Conservation (phyloP, 2,113 vertebrate genomes). For the Oryzias celebensis region DNA sequence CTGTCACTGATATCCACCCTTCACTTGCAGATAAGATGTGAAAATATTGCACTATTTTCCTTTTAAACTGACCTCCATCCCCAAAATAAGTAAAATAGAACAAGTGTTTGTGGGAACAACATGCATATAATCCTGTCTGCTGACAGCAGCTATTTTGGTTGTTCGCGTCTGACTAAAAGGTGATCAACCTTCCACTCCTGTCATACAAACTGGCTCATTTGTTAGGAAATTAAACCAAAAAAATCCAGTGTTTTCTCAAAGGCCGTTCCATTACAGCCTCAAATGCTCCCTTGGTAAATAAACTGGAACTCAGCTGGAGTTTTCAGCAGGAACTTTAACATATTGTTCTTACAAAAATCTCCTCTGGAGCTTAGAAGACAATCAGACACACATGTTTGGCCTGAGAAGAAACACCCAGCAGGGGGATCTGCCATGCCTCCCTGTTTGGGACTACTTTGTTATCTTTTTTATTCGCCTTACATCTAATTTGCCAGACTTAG, state of each 20-base stretch:
- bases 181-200: slow-evolving; percentile 32
- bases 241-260: slow-evolving; percentile 8
- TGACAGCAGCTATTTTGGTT: too few species aligned
- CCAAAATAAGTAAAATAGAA: slow-evolving; percentile 4
- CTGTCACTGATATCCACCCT: slow-evolving; percentile 65
- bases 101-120: slow-evolving; percentile 1
- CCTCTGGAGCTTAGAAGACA: slow-evolving; percentile 19
- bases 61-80: slow-evolving; percentile 14
- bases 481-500: slow-evolving; percentile 43
- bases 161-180: slow-evolving; percentile 2
- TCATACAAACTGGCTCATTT: slow-evolving; percentile 29
- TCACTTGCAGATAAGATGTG: slow-evolving; percentile 53
- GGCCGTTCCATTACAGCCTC: slow-evolving; percentile 23
- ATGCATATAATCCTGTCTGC: not conserved
- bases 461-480: slow-evolving; percentile 8
- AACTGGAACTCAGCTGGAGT: slow-evolving; percentile 35
- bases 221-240: slow-evolving; percentile 33
- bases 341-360: slow-evolving; percentile 29
- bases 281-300: slow-evolving; percentile 31
- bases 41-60: slow-evolving; percentile 25
- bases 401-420: slow-evolving; percentile 12
- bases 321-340: slow-evolving; percentile 16
- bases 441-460: slow-evolving; percentile 30
- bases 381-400: slow-evolving; percentile 15
- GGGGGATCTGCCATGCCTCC: slow-evolving; percentile 12